Base-by-base conservation (phyloP, 2,113 vertebrate genomes). In the Phalacrocorax pelagicus region DNA sequence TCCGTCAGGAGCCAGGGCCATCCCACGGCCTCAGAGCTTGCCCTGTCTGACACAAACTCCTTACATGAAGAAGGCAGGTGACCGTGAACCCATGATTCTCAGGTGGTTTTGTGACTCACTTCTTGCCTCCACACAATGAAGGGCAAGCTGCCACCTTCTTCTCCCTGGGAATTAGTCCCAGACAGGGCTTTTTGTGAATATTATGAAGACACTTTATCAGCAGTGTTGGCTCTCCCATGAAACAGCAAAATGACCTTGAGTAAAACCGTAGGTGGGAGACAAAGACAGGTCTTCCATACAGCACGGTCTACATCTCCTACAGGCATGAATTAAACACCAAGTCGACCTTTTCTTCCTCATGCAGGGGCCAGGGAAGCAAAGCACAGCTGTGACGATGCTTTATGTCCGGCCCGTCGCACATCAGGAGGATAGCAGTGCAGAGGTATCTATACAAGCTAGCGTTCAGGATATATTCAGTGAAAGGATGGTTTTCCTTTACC, bases 31-130 rank as follows among this genome's bases (percentile, higher is more conserved):
- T 11, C 16, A 1, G 21, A 29, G 58, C n/a, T 77, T 23, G 14
- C 38, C 63, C 52, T 17, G 5, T 8, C 70, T 18, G 4, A 22
- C 42, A 27, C 17, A 10, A 17, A 11, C n/a, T 55, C 61, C 40
- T 44, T 3, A 12, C 38, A 40, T 0, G 6, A 24, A 34, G 30
- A 18, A 32, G 29, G 70, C 26, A 42, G 22, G 26, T 22, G 36
- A 38, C n/a, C 1, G 0, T 29, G 42, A 32, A 34, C 65, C 57
- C 32, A 21, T 2, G 2, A 8, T 49, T 55, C 63, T 47, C 23
- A 5, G 57, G 8, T 3, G 10, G 9, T 21, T 87, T 70, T 77
- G 58, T 32, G 52, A 22, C 42, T 61, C 17, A 21, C 36, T 46
- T 49, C 74, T 61, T 46, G 15, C 42, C 42, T 58, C 34, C 2